Evolutionary conservation across 2,113 vertebrate genomes (phyloP), one percentile per base, ranked within the genome.

Genomic region (Aspidoscelis tigris): DNA sequence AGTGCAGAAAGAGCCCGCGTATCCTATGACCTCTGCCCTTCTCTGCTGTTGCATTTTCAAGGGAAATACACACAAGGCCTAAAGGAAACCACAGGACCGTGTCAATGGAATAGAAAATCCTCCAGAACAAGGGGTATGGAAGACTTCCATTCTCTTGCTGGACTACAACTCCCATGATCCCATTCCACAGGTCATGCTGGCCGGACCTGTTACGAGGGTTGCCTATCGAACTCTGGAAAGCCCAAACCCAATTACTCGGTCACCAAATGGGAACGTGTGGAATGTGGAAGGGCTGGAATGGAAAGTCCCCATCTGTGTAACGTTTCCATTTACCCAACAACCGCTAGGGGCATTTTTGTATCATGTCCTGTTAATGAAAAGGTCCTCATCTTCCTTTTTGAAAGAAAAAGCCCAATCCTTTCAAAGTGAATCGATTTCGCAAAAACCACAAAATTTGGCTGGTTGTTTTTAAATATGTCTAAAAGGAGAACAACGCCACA

Each of bases 281-380:
- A 21, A 39, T 61, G 76, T 39, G 44, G 14, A 44, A 73, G 20
- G 43, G 8, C 33, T 4, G 58, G 20, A 73, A 22, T 7, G 71
- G 41, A 44, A 73, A 22, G 41, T 41, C 44, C 22, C 71, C 9
- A 22, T 73, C 20, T 50, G 3, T 24, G 11, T 61, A 61, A 61
- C 58, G 14, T 61, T 61, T 41, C n/a, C 22, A 65, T 22, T 65
- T 65, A 55, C 11, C 18, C 3, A 43, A 50, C 66, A 18, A 61
- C 18, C 18, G 58, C 58, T 78, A 71, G 70, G 70, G 53, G 66
- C 20, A 61, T 39, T 68, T 11, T 68, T 78, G 76, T 68, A n/a
- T 84, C 68, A 71, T 78, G 41, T 44, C 76, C 61, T 22, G 44
- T 41, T 84, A 47, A 78, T 47, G 39, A 5, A 26, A 84, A 39